Base-by-base conservation (phyloP, 2,113 vertebrate species). In the Stictonetta naevosa region DNA sequence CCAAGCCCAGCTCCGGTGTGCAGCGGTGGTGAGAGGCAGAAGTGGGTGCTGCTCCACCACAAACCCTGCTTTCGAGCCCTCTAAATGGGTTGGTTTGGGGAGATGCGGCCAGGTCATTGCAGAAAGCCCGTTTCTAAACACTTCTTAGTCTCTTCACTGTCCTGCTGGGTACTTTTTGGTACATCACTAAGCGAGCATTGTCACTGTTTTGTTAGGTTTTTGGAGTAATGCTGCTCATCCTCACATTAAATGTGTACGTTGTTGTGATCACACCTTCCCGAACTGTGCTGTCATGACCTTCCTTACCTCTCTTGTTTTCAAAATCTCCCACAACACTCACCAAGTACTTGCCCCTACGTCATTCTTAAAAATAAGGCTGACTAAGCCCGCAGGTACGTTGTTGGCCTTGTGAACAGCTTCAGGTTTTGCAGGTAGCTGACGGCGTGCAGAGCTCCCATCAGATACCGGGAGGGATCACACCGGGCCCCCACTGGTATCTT, bases 311-410 rank as follows among this genome's bases (percentile, higher is more conserved):
- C 46, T 22, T 16, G 52, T 17, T 62, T 62, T 40, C n/a, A 11
- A 42, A 13, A 16, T 17, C 19, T 69, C 34, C 34, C 15, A 0
- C 25, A 25, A 29, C 3, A 7, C 33, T 40, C 11, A 0, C 40
- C 20, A 17, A 13, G 60, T 42, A 13, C 20, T 25, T n/a, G 16
- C 56, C 31, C 4, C 0, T 22, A 0, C 19, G 25, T 42, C 22
- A n/a, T 10, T 5, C 11, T 29, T 10, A 22, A 28, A 19, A 8
- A 3, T 6, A 2, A 6, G 44, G 68, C 73, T 80, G 83, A 59
- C 29, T 38, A 14, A 73, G 42, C 0, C 2, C 3, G 36, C 6
- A 13, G 79, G 75, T 6, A 42, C 42, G 3, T 34, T 3, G 28
- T 34, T 3, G 28, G 26, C 5, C 42, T 38, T 62, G 18, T 15